phyloP scores from a whole-genome alignment of 1,140 invertebrate species.

The Hypsibius dujardini region DNA sequence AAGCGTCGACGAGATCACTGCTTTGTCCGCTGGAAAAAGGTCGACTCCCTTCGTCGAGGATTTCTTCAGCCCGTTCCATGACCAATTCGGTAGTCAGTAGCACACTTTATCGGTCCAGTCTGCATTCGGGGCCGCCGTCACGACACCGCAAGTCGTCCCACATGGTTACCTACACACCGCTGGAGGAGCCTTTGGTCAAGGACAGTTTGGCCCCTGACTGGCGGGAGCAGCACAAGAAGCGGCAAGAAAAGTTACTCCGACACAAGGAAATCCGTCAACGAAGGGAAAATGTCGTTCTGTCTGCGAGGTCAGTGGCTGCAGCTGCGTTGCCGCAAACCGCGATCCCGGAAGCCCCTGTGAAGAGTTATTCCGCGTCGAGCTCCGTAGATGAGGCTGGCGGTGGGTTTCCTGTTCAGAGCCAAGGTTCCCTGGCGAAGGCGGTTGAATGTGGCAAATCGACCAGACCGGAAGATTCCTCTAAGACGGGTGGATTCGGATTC shows the following conservation, averaged over 20 bases:
- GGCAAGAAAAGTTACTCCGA: neutral
- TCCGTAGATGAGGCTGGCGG: neutral
- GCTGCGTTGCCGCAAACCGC: neutral
- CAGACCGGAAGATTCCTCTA: neutral
- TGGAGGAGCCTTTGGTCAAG: neutral
- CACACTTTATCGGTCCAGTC: neutral
- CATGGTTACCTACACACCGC: slow-evolving; percentile 1
- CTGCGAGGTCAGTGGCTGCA: neutral
- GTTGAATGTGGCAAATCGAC: neutral
- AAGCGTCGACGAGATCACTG: too few relatives aligned
- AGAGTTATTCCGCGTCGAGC: neutral
- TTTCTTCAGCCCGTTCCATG: neutral
- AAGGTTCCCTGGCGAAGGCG: neutral
- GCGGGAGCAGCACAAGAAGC: slow-evolving; percentile 4
- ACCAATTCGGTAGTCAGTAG: neutral
- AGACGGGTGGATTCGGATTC: too few relatives aligned
- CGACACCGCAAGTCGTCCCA: neutral
- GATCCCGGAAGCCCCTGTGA: neutral
- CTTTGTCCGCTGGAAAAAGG: too few relatives aligned
- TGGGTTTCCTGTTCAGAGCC: neutral
- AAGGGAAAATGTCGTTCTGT: neutral
- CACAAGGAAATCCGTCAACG: neutral
- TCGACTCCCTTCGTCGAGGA: too few relatives aligned
- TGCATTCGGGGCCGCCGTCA: neutral
- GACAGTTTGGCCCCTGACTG: neutral